Base-by-base conservation (phyloP, 2,113 vertebrate species). In the Lates calcarifer region DNA sequence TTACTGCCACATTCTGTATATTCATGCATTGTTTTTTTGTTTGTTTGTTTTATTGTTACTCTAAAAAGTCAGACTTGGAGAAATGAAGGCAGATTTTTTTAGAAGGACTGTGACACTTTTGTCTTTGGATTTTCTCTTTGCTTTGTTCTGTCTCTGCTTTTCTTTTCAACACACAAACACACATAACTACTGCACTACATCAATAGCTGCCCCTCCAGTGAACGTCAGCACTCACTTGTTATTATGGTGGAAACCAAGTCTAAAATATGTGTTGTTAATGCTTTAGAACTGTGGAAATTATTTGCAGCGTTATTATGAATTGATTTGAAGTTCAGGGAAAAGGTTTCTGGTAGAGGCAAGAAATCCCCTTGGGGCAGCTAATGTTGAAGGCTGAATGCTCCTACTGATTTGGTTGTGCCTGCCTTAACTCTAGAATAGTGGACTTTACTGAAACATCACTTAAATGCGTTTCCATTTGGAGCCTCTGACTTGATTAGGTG, bases 121-220 rank as follows among this genome's bases (percentile, higher is more conserved):
- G 24, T 57, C 28, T 63, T 74, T 58, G 47, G 20, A 22, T n/a
- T 62, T 7, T 63, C 55, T 66, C 60, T 72, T 20, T 31, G 20
- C 62, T 80, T 83, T 79, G 20, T 79, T 81, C 12, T 26, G 26
- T 64, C 62, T 37, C 73, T 55, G 49, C n/a, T 24, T 78, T 57
- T 60, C 43, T n/a, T 65, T 68, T 64, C 51, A 35, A 74, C 61
- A 51, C n/a, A n/a, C n/a, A n/a, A n/a, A n/a, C n/a, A n/a, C 49
- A 57, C 5, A 43, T 43, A 49, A 75, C 61, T 33, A 2, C 49
- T 7, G 18, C 11, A n/a, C 75, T 22, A 26, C 77, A 69, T 78
- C 56, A 35, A 26, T 26, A 29, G 49, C 20, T 72, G 61, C 60
- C 31, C 24, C 37, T 47, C 63, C 8, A 3, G 11, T 56, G 62